Conservation (phyloP, 2,113 vertebrate species). For the Gila orcuttii region DNA sequence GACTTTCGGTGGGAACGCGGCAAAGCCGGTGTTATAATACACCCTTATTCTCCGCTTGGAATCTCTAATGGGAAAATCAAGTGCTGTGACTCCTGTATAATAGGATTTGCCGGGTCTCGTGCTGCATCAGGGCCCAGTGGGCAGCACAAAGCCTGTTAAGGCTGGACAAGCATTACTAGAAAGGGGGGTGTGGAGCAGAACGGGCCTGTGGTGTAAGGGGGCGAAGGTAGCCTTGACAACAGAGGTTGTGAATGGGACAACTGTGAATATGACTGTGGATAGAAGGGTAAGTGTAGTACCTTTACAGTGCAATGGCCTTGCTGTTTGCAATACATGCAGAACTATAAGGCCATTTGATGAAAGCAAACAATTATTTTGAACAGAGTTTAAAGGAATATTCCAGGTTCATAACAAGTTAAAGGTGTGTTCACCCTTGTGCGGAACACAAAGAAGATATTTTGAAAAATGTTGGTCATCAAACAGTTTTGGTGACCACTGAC, state of each 20-base stretch:
- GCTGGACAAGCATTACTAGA: constrained; percentile 82
- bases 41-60: constrained; percentile 81
- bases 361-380: not conserved
- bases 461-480: not conserved
- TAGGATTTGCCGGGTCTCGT: constrained; percentile 85
- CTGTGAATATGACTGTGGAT: constrained; percentile 34
- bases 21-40: constrained; percentile 78
- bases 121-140: constrained; percentile 82
- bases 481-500: not conserved
- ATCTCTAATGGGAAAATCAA: constrained; percentile 84
- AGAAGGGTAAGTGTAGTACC: not conserved
- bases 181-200: constrained; percentile 55
- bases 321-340: not conserved
- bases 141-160: constrained; percentile 85
- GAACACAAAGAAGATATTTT: not conserved
- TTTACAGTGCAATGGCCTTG: constrained; percentile 4
- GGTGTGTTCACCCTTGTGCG: not conserved
- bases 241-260: constrained; percentile 62
- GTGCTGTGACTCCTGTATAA: constrained; percentile 83
- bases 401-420: not conserved
- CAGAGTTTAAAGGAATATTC: not conserved
- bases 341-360: not conserved
- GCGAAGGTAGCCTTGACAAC: constrained; percentile 76
- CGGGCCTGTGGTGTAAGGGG: constrained; percentile 57
- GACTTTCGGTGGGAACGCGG: constrained; percentile 67